These are phyloP conservation scores for Mimumesa dahlbomi DNA, from an alignment of 2,888 invertebrate species.

Conservation along the genomic window DNA sequence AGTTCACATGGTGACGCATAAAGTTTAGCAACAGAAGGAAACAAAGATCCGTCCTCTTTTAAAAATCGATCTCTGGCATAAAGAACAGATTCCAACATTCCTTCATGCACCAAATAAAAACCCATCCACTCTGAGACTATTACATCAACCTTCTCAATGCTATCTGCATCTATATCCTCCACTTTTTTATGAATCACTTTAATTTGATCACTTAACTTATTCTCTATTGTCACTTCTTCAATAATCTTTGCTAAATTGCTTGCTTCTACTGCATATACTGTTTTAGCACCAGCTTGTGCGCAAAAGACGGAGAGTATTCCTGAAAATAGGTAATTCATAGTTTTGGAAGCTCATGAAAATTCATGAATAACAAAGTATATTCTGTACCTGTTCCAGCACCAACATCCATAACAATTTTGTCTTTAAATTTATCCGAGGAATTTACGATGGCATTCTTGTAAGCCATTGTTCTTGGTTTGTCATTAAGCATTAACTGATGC, in stretches of 20 bases:
- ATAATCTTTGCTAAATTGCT: constrained; percentile 86
- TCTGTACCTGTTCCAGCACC: constrained; percentile 88
- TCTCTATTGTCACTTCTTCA: constrained; percentile 86
- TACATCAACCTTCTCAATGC: constrained; percentile 87
- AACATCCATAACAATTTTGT: constrained; percentile 92
- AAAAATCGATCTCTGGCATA: constrained; percentile 91
- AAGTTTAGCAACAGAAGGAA: constrained; percentile 88
- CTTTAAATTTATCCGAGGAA: constrained; percentile 85
- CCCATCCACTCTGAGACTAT: constrained; percentile 99
- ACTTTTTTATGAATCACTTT: constrained; percentile 89
- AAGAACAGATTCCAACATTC: constrained; percentile 95
- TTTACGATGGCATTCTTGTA: constrained; percentile 90
- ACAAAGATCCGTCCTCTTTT: constrained; percentile 86
- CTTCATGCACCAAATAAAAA: constrained; percentile 96
- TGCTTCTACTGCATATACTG: constrained; percentile 93
- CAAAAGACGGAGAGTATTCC: constrained; percentile 94
- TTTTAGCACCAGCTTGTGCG: constrained; percentile 93
- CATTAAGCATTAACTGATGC: constrained; percentile 90
- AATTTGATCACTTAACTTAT: constrained; percentile 85
- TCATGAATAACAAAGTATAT: not conserved
- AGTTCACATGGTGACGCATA: constrained; percentile 84
- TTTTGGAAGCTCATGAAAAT: constrained; percentile 1
- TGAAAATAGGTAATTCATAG: constrained; percentile 55
- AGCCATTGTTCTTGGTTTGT: constrained; percentile 87
- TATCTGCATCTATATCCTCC: constrained; percentile 88